Evolutionary conservation across 2,113 vertebrate genomes (phyloP), one percentile per base, ranked within the genome.

Genomic region (Halcyon malimbica): DNA sequence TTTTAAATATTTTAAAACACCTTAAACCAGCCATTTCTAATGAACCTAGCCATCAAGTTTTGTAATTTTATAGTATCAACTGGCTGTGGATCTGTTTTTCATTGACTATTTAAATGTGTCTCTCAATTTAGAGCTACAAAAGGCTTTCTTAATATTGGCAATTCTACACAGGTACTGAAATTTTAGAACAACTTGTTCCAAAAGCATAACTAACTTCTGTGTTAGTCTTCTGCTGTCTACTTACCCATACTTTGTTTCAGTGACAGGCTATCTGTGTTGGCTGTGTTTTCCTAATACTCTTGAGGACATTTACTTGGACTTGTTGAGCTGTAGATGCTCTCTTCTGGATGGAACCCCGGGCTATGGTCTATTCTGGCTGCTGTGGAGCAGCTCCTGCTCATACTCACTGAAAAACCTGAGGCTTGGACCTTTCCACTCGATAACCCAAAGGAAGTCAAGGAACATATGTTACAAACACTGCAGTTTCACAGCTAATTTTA

Each of bases 401-500:
- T 5, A 15, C 9, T 46, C 57, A 57, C n/a, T 29, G 44, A 76
- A 78, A 83, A 69, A 50, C 5, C 5, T 3, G 28, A 87, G 48
- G 9, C 1, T 4, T 39, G 18, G 18, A 35, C 28, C 68, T 82
- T 76, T 42, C 46, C 29, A 88, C 46, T 87, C 33, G n/a, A 13
- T 70, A 87, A 51, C 35, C 21, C 54, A 62, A 89, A 89, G 39
- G 33, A 89, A 87, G n/a, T 44, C 9, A 29, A 87, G 35, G 21
- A 78, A 56, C 0, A 0, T 18, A 20, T 21, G 25, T 42, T 62
- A 39, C 6, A 10, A 48, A 76, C 71, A 70, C 53, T 83, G 18
- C 26, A 54, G 74, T 89, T 91, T 65, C 57, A 74, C 13, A 64
- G 20, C 19, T 83, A 46, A 28, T 77, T 82, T 69, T 73, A 21